Evolutionary conservation across 1,140 invertebrate species (phyloP).

Genomic region (Psilanteris sp.): DNA sequence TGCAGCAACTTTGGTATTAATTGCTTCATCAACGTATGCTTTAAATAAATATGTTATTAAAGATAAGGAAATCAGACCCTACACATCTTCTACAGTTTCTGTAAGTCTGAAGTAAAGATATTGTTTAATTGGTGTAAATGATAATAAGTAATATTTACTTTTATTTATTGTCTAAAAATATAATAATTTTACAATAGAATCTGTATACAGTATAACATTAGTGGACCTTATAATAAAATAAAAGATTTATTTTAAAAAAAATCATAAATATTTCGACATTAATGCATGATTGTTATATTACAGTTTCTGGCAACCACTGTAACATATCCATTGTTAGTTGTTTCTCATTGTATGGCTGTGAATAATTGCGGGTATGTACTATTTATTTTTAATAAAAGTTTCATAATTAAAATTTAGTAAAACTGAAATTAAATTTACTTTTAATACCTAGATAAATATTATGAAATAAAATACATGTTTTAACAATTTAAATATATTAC

Average conservation of each 20-base stretch:
- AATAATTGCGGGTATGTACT: conserved; percentile 84
- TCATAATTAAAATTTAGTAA: no score
- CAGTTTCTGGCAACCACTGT: conserved; percentile 88
- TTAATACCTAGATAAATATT: no score
- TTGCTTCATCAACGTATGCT: conserved; percentile 86
- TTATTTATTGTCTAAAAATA: conserved; percentile 65
- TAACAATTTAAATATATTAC: no score
- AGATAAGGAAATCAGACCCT: conserved; percentile 86
- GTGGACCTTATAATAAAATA: conserved; percentile 34
- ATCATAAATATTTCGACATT: conserved; percentile 68
- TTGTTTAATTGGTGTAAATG: background rate
- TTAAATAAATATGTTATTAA: conserved; percentile 89
- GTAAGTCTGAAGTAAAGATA: conserved; percentile 73
- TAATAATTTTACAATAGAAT: conserved; percentile 60
- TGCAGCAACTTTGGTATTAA: conserved; percentile 85
- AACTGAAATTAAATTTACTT: no score
- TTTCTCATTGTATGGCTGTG: conserved; percentile 92
- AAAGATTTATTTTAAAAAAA: conserved; percentile 27
- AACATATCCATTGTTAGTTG: conserved; percentile 92
- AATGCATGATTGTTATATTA: conserved; percentile 70
- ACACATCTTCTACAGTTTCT: conserved; percentile 81
- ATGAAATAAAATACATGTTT: no score
- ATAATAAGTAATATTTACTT: conserved; percentile 19
- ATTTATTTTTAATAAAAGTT: no score
- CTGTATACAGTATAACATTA: conserved; percentile 44